Evolutionary conservation across 37 sponge, comb jelly and placozoan species (phyloP), one percentile per base, ranked within the genome.

Genomic region (Agelas oroides): DNA sequence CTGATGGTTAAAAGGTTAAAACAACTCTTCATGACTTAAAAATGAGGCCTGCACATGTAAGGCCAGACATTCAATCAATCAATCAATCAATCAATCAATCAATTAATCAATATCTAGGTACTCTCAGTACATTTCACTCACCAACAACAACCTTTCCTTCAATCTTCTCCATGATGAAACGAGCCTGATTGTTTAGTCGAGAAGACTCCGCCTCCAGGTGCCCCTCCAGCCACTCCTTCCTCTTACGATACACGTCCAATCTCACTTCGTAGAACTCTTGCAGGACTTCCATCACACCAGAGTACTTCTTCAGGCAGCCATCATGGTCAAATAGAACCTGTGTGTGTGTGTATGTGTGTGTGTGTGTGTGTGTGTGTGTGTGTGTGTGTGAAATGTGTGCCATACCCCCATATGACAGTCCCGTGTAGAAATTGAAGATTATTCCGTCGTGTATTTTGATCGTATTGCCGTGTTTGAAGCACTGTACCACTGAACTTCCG

Each of bases 161-260:
- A 20, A 91, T 91, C 67, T 88, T 98, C 79, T 98, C 99, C 63
- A 90, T 23, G 54, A 98, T 96, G 73, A 98, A 98, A 17, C 95
- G 65, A 19, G 99, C 99, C 70, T 96, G 97, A 70, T 86, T 88
- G 72, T 75, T 40, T 25, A 96, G 82, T 39, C 78, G 82, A 23
- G 88, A 61, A 20, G 99, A 76, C 73, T 98, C 99, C 0, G 99
- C 96, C 39, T 74, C 59, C 57, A 94, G 92, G 79, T 90, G 71
- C 8, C 97, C 93, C 53, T 79, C 91, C 40, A 98, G 79, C 53
- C 68, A 98, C 5, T 89, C 90, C 81, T 94, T 98, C 69, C 99
- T 81, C 72, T 65, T 83, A 23, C 59, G 69, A 73, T 98, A 98
- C 46, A 83, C 21, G 28, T 85, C 87, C 72, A 96, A 84, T 13